phyloP scores from a whole-genome alignment of 2,888 invertebrate genomes.

The Sesia apiformis region DNA sequence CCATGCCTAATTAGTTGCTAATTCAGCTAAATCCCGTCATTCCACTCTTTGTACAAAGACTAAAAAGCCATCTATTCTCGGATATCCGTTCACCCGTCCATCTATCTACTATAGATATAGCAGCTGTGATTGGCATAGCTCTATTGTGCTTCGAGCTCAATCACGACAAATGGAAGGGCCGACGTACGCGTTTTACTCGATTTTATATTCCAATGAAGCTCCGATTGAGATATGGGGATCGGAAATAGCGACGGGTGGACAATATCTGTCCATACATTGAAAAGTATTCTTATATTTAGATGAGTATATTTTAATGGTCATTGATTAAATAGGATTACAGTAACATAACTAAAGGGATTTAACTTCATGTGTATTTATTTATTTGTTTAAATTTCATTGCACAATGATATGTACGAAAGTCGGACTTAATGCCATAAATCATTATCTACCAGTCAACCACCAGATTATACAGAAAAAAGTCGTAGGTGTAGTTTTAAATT shows the following conservation, averaged over 20 bases:
- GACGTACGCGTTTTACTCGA: slow-evolving; percentile 45
- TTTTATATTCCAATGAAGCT: slow-evolving; percentile 39
- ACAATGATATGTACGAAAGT: no score
- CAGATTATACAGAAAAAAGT: no score
- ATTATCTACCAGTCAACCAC: no score
- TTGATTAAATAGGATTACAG: no score
- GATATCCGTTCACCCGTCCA: not conserved
- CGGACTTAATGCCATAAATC: no score
- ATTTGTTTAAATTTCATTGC: no score
- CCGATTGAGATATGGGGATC: slow-evolving; percentile 29
- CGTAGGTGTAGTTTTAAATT: no score
- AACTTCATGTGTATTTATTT: no score
- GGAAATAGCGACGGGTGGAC: slow-evolving; percentile 4
- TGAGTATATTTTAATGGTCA: no score
- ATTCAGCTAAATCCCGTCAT: not conserved
- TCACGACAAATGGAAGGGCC: slow-evolving; percentile 49
- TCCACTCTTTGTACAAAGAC: not conserved
- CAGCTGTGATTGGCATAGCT: slow-evolving; percentile 8
- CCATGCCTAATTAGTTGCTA: not conserved
- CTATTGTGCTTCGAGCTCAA: slow-evolving; percentile 33
- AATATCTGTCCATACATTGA: not conserved
- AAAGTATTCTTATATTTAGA: no score
- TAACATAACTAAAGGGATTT: no score
- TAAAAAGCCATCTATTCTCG: not conserved
- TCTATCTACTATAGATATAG: not conserved